Evolutionary conservation across 2,797 vertebrate species (phyloP).

Genomic region (Tenualosa thibaudeaui): DNA sequence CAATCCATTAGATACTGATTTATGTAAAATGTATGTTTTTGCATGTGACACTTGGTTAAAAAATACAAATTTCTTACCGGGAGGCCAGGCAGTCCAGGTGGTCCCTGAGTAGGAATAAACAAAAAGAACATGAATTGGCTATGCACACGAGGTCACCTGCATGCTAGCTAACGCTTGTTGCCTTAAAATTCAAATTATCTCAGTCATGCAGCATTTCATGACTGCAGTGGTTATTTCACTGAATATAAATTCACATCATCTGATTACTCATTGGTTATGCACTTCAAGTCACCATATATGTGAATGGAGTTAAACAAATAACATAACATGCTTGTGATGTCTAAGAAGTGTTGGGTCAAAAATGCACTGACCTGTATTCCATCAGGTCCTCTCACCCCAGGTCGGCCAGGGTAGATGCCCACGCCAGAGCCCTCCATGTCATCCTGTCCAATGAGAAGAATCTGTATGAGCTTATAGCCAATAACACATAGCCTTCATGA

Average conservation of each 20-base stretch:
- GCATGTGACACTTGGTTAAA: background rate
- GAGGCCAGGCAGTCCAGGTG: slow-evolving; percentile 76
- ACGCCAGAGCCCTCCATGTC: slow-evolving; percentile 91
- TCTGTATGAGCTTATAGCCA: no score
- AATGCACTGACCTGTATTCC: slow-evolving; percentile 77
- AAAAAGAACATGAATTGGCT: slow-evolving; percentile 1
- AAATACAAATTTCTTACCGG: slow-evolving; percentile 61
- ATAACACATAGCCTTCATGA: background rate
- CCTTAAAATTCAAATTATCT: no score
- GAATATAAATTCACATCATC: no score
- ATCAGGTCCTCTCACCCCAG: slow-evolving; percentile 73
- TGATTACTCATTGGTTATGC: no score
- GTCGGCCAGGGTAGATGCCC: slow-evolving; percentile 55
- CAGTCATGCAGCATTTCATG: no score
- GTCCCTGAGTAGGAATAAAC: slow-evolving; percentile 72
- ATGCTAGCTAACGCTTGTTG: no score
- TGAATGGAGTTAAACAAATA: no score
- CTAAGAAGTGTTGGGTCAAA: background rate
- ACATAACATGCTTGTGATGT: background rate
- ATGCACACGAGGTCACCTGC: no score
- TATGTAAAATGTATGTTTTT: background rate
- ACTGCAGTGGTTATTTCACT: background rate
- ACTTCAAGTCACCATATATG: no score
- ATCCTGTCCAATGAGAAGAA: slow-evolving; percentile 70
- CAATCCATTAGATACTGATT: background rate